Percentiles rank a stretch among this genome's conserved stretches.
Evolutionary conservation across 30 jellyfish, hydroid and myxozoan species (phyloP).

Genomic region (Hydractinia symbiolongicarpus): DNA sequence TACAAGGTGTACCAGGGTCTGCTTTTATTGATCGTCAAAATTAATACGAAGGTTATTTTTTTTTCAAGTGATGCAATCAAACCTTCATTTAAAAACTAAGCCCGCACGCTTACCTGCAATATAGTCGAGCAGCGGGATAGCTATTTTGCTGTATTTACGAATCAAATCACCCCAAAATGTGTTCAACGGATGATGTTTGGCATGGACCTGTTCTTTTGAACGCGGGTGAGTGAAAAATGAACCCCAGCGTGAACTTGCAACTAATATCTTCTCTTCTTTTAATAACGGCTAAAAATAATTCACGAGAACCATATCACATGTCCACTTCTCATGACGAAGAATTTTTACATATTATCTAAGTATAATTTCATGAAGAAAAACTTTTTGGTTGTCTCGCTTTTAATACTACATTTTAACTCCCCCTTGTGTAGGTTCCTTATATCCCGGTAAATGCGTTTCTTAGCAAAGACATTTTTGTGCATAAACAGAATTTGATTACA

Average conservation of each 20-base stretch:
- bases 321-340: too few relatives aligned
- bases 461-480: too few relatives aligned
- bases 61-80: neutral
- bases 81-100: neutral
- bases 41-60: neutral
- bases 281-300: slow-evolving; percentile 6
- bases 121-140: slow-evolving; percentile 71
- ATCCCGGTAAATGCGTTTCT: too few relatives aligned
- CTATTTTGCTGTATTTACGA: slow-evolving; percentile 46
- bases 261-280: slow-evolving; percentile 49
- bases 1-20: too few relatives aligned
- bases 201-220: slow-evolving; percentile 4
- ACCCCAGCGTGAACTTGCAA: slow-evolving; percentile 82
- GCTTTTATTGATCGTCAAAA: too few relatives aligned
- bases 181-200: slow-evolving; percentile 31
- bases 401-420: too few relatives aligned
- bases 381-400: too few relatives aligned
- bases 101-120: slow-evolving; percentile 42
- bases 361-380: too few relatives aligned
- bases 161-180: slow-evolving; percentile 77
- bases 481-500: too few relatives aligned
- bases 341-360: too few relatives aligned
- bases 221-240: slow-evolving; percentile 58
- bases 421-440: too few relatives aligned
- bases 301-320: too few relatives aligned